Conservation (phyloP, 2,888 invertebrate species). For the Lasioglossum oenotherae region DNA sequence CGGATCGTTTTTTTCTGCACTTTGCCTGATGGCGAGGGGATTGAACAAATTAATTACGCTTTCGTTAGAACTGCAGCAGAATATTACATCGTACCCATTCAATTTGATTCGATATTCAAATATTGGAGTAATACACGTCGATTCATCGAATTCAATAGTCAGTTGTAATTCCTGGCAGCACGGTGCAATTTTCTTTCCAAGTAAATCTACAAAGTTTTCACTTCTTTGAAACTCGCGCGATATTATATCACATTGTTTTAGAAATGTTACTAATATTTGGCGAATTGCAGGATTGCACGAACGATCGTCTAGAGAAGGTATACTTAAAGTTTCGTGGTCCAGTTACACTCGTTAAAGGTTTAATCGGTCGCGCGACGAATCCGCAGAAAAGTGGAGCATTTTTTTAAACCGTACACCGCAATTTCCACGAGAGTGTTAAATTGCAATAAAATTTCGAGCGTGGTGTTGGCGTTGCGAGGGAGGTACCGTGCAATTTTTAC, state of each 20-base stretch:
- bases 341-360: neutral
- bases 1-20: neutral
- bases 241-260: too few relatives aligned
- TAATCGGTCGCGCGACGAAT: neutral
- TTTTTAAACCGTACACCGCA: conserved; percentile 3
- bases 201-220: too few relatives aligned
- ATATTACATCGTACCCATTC: neutral
- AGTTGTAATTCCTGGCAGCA: neutral
- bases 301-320: neutral
- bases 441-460: conserved; percentile 9
- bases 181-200: neutral
- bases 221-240: neutral
- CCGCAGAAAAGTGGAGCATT: neutral
- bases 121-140: neutral
- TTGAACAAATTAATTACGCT: neutral
- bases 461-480: neutral
- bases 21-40: neutral
- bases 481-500: neutral
- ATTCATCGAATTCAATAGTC: neutral
- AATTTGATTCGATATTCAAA: neutral
- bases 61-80: neutral
- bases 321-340: neutral
- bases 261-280: neutral
- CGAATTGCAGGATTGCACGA: neutral
- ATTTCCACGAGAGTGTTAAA: neutral